Conservation (phyloP, 2,888 invertebrate genomes). For the Dasysyrphus albostriatus region DNA sequence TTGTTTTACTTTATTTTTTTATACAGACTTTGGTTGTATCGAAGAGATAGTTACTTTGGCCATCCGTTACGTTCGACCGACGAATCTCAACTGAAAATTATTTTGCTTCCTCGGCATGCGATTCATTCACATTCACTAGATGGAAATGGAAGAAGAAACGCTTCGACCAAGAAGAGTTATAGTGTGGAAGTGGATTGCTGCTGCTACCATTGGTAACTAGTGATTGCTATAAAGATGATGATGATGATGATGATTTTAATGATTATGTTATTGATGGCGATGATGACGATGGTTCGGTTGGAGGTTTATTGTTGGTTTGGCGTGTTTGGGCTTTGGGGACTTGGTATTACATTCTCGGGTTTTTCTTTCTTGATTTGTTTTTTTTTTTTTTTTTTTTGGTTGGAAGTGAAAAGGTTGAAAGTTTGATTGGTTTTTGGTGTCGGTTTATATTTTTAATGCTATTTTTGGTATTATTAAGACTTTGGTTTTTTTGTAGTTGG, state of each 20-base stretch:
- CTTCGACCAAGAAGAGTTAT: constrained; percentile 27
- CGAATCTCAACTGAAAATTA: constrained; percentile 73
- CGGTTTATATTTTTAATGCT: constrained; percentile 5
- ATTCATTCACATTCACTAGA: constrained; percentile 48
- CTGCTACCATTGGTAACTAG: constrained; percentile 42
- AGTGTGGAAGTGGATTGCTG: constrained; percentile 23
- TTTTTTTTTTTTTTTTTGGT: constrained; percentile 27
- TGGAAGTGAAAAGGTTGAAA: constrained; percentile 53
- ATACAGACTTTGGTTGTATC: constrained; percentile 34
- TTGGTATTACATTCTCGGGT: constrained; percentile 32
- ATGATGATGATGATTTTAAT: constrained; percentile 18
- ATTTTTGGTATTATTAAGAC: constrained; percentile 2
- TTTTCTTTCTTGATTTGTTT: background rate
- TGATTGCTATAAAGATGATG: constrained; percentile 49
- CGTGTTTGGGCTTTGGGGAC: constrained; percentile 45
- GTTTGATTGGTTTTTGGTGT: constrained; percentile 47
- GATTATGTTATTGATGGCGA: constrained; percentile 63
- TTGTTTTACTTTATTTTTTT: background rate
- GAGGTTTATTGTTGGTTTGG: constrained; percentile 49
- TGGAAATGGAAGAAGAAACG: background rate
- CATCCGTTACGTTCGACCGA: constrained; percentile 73
- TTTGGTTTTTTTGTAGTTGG: constrained; percentile 10
- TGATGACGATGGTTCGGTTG: constrained; percentile 16
- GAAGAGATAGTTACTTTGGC: constrained; percentile 40
- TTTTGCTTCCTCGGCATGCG: constrained; percentile 66